phyloP scores from a whole-genome alignment of 1,140 invertebrate species.

The Ditylenchus dipsaci region DNA sequence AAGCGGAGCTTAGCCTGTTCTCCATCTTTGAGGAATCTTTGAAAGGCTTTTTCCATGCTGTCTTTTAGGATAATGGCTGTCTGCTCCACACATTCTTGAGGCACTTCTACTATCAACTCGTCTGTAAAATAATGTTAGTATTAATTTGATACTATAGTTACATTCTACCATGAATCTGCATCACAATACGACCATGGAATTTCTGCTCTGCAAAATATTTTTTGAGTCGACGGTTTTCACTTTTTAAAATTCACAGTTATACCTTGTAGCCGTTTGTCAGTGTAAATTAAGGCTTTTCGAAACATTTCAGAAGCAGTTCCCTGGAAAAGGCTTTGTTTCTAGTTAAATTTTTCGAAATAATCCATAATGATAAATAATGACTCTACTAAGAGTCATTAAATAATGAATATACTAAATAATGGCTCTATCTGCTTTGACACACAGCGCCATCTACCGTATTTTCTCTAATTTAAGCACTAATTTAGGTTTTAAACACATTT shows the following conservation, averaged over 20 bases:
- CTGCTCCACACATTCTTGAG: constrained; percentile 4
- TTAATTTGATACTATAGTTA: too few species aligned
- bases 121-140: constrained; percentile 59
- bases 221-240: constrained; percentile 18
- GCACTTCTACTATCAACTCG: constrained; percentile 88
- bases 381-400: too few species aligned
- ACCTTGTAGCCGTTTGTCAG: constrained; percentile 63
- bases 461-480: too few species aligned
- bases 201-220: neutral
- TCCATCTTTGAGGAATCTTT: neutral
- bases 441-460: too few species aligned
- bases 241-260: too few species aligned
- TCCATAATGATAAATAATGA: too few species aligned
- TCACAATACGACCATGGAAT: constrained; percentile 67
- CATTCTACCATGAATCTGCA: constrained; percentile 75
- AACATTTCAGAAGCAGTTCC: constrained; percentile 90
- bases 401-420: too few species aligned
- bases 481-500: too few species aligned
- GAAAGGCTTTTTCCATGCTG: constrained; percentile 34
- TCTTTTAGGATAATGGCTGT: neutral
- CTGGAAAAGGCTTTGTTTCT: constrained; percentile 33
- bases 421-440: too few species aligned
- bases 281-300: constrained; percentile 79
- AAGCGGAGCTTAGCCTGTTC: neutral
- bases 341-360: neutral